Conservation (phyloP, 2,888 invertebrate species). For the Tanaodytes sp. region DNA sequence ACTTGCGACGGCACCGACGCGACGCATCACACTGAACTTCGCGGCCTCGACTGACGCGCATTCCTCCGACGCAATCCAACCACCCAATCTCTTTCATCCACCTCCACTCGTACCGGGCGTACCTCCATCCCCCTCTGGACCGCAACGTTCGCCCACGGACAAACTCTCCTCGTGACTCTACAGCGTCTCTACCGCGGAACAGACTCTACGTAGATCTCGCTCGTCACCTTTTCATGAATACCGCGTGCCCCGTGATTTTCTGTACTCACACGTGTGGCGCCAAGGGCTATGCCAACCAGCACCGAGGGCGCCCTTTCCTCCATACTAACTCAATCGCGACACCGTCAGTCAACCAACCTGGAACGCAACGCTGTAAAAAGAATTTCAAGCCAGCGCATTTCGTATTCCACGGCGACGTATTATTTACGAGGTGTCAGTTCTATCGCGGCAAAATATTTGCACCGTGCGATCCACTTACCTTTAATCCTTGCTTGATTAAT, state of each 20-base stretch:
- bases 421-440: too few relatives aligned
- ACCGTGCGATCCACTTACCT: too few relatives aligned
- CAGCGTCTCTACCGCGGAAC: constrained; percentile 19
- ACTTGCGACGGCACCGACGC: constrained; percentile 63
- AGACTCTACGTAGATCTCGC: constrained; percentile 26
- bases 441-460: too few relatives aligned
- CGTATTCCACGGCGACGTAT: too few relatives aligned
- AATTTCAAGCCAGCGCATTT: too few relatives aligned
- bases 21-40: constrained; percentile 73
- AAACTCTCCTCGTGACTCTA: constrained; percentile 32
- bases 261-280: constrained; percentile 21
- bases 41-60: constrained; percentile 73
- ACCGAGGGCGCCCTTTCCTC: neutral
- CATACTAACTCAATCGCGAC: too few relatives aligned
- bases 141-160: constrained; percentile 63
- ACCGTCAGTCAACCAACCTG: too few relatives aligned
- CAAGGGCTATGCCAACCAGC: constrained; percentile 15
- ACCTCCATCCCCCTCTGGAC: constrained; percentile 65
- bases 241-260: constrained; percentile 9
- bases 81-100: constrained; percentile 59
- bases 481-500: too few relatives aligned
- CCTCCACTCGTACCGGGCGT: constrained; percentile 54
- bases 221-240: constrained; percentile 31
- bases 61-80: constrained; percentile 69
- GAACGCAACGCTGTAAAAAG: too few relatives aligned